Evolutionary conservation across 2,888 invertebrate genomes (phyloP).

Genomic region (Amphipoea oculea): DNA sequence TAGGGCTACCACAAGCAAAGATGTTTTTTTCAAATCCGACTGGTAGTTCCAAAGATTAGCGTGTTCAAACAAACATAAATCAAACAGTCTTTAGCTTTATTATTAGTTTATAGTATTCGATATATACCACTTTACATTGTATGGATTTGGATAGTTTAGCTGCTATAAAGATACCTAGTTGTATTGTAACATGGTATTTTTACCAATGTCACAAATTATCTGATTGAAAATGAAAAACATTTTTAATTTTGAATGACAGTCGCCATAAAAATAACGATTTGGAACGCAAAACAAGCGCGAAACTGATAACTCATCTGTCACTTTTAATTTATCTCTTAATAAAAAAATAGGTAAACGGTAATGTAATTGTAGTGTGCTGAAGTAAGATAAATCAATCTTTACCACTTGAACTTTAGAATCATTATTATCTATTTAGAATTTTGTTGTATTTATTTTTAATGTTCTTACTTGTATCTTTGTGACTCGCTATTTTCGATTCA

Average conservation of each 20-base stretch:
- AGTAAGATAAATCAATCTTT: neutral
- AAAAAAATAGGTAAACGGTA: slow-evolving; percentile 10
- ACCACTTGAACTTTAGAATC: neutral
- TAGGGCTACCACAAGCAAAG: neutral
- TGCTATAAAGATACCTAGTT: neutral
- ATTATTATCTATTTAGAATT: neutral
- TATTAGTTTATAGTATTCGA: neutral
- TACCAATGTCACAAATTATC: no score
- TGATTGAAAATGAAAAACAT: neutral
- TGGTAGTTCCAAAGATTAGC: no score
- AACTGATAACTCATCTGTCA: slow-evolving; percentile 17
- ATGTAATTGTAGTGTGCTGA: neutral
- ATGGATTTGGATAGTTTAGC: neutral
- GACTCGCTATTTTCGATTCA: neutral
- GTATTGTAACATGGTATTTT: neutral
- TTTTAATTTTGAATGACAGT: slow-evolving; percentile 5
- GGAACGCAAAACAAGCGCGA: neutral
- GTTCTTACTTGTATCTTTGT: neutral
- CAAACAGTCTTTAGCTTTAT: neutral
- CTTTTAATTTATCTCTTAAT: slow-evolving; percentile 15
- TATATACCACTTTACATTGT: neutral
- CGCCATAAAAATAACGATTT: slow-evolving; percentile 10
- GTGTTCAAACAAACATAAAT: neutral
- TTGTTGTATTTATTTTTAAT: neutral
- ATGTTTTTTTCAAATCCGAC: neutral